Evolutionary conservation across 2,113 vertebrate species (phyloP).

Genomic region (Lipotes vexillifer): DNA sequence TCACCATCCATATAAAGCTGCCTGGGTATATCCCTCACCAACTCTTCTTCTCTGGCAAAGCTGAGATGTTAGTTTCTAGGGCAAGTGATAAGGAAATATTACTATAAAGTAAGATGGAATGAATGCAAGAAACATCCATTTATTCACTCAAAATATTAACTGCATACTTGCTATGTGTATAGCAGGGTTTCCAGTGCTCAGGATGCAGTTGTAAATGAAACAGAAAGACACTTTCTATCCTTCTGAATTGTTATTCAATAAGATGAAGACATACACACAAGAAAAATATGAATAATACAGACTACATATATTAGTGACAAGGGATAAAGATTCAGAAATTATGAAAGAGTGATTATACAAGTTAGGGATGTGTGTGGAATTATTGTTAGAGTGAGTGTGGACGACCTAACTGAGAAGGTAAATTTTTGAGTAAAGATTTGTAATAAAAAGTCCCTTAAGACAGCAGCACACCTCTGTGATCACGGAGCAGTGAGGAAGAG

Average conservation of each 20-base stretch:
- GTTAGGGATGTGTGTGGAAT: not conserved
- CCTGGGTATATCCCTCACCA: not conserved
- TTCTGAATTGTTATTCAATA: not conserved
- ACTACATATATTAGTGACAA: not conserved
- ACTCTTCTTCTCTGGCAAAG: not conserved
- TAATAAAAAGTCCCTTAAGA: not conserved
- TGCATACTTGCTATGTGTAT: not conserved
- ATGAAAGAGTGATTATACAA: not conserved
- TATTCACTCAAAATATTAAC: not conserved
- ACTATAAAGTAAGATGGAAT: not conserved
- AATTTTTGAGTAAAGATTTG: not conserved
- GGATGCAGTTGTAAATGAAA: not conserved
- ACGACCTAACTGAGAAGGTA: not conserved
- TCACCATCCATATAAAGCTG: not conserved
- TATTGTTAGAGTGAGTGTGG: not conserved
- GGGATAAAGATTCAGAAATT: not conserved
- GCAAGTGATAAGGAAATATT: not conserved
- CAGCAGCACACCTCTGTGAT: not conserved
- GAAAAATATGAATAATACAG: not conserved
- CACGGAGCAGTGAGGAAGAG: not conserved
- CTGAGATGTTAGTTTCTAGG: not conserved
- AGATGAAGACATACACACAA: not conserved
- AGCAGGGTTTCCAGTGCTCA: not conserved
- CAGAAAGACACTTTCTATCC: not conserved
- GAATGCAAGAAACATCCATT: not conserved